Conservation (phyloP, 2,113 vertebrate genomes). For the Ia io region DNA sequence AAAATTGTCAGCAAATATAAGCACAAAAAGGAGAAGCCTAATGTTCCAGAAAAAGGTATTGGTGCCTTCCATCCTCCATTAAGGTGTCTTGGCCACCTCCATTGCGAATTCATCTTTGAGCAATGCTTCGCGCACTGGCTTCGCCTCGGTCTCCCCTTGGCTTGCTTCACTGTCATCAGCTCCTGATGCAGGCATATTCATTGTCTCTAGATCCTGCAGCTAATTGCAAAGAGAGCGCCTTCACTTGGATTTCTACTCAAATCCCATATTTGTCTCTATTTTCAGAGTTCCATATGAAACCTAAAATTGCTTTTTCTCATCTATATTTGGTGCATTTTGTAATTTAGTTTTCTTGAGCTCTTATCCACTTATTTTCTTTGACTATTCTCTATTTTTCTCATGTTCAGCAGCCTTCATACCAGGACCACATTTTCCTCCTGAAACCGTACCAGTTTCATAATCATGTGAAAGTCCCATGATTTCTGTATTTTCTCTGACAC, state of each 20-base stretch:
- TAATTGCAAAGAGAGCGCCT: conserved; percentile 42
- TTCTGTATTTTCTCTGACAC: conserved; percentile 17
- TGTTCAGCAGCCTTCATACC: conserved; percentile 12
- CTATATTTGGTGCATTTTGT: conserved; percentile 42
- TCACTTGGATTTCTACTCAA: conserved; percentile 29
- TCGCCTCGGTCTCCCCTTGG: conserved; percentile 27
- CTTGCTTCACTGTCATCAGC: conserved; percentile 64
- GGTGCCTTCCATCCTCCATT: conserved; percentile 73
- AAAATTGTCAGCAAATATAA: conserved; percentile 98
- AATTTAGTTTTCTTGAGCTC: conserved; percentile 42
- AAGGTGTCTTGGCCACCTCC: conserved; percentile 70
- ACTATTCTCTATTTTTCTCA: conserved; percentile 29
- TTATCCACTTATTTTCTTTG: conserved; percentile 44
- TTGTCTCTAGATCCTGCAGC: conserved; percentile 34
- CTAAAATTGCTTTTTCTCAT: conserved; percentile 22
- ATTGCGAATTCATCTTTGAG: conserved; percentile 43
- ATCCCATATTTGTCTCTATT: conserved; percentile 24
- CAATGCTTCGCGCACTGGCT: conserved; percentile 29
- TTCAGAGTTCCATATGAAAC: conserved; percentile 33
- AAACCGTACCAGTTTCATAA: neutral
- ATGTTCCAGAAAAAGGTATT: conserved; percentile 91
- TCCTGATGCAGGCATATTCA: conserved; percentile 25
- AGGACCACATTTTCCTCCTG: conserved; percentile 23
- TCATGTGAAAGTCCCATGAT: neutral
- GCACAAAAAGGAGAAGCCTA: conserved; percentile 93